phyloP scores from a whole-genome alignment of 2,113 vertebrate species.

The Sprattus sprattus region DNA sequence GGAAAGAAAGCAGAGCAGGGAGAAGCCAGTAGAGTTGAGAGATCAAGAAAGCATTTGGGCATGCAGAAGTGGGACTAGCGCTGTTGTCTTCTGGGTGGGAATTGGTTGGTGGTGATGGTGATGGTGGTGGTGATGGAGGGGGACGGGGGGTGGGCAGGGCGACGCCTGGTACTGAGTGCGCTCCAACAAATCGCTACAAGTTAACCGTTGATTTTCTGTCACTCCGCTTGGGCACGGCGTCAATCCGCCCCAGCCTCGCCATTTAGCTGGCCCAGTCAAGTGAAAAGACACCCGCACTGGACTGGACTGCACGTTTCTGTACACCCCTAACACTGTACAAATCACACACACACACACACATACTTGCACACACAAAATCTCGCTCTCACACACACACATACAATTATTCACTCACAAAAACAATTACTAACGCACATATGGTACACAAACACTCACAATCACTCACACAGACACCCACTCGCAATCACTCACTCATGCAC shows the following conservation, averaged over 20 bases:
- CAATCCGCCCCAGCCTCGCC: conserved; percentile 54
- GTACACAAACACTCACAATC: conserved; percentile 2
- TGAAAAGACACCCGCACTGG: conserved; percentile 53
- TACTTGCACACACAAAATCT: neutral
- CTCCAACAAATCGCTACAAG: conserved; percentile 63
- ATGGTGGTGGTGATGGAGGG: too few species aligned
- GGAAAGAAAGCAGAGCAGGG: neutral
- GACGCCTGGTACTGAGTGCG: conserved; percentile 42
- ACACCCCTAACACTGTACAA: conserved; percentile 2
- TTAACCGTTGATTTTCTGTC: conserved; percentile 70
- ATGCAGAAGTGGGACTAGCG: neutral
- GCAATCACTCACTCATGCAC: neutral
- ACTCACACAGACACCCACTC: neutral
- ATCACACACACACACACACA: conserved; percentile 7
- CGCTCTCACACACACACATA: neutral
- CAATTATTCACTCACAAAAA: neutral
- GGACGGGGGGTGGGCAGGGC: neutral
- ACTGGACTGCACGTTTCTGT: conserved; percentile 44
- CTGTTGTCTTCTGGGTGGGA: neutral
- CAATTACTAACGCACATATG: too few species aligned
- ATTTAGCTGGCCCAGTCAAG: conserved; percentile 62
- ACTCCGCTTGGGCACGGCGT: conserved; percentile 53
- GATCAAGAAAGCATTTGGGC: neutral
- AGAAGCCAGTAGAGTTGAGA: neutral
- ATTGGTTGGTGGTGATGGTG: neutral